phyloP scores from a whole-genome alignment of 1,140 invertebrate species.

The Euura saliciscinereae region DNA sequence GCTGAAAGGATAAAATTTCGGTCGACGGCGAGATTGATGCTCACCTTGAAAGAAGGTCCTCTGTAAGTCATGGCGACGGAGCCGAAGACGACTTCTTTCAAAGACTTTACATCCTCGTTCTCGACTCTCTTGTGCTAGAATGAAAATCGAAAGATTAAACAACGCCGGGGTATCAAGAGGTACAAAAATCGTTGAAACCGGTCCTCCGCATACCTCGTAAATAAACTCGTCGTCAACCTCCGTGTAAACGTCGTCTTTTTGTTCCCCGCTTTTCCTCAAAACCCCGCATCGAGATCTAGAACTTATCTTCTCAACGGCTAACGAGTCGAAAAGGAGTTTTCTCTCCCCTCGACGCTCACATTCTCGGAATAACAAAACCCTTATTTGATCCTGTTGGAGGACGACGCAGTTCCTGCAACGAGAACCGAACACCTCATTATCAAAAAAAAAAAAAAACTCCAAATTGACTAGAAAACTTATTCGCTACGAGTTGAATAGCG shows the following conservation, averaged over 20 bases:
- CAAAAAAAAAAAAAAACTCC: too few species aligned
- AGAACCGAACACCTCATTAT: neutral
- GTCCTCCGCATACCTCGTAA: neutral
- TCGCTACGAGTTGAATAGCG: too few species aligned
- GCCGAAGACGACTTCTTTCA: slow-evolving; percentile 91
- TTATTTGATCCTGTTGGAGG: slow-evolving; percentile 69
- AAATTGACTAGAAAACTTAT: too few species aligned
- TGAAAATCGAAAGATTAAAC: neutral
- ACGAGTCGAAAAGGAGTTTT: slow-evolving; percentile 86
- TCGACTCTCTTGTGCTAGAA: slow-evolving; percentile 43
- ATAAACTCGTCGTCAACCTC: slow-evolving; percentile 12
- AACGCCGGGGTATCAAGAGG: neutral
- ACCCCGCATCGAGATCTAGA: slow-evolving; percentile 24
- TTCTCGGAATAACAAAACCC: slow-evolving; percentile 84
- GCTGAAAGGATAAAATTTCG: too few species aligned
- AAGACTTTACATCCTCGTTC: slow-evolving; percentile 71
- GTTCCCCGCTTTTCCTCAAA: neutral
- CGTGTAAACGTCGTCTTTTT: slow-evolving; percentile 18
- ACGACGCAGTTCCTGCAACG: slow-evolving; percentile 52
- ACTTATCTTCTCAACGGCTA: slow-evolving; percentile 67
- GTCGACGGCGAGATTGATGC: slow-evolving; percentile 17
- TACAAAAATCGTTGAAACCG: neutral
- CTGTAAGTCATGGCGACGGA: slow-evolving; percentile 85
- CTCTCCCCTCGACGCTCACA: slow-evolving; percentile 77
- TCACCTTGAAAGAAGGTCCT: slow-evolving; percentile 79